Evolutionary conservation across 35 echinoderm and acorn worm genomes (phyloP), one percentile per base, ranked within the genome.

Genomic region (Diadema setosum): DNA sequence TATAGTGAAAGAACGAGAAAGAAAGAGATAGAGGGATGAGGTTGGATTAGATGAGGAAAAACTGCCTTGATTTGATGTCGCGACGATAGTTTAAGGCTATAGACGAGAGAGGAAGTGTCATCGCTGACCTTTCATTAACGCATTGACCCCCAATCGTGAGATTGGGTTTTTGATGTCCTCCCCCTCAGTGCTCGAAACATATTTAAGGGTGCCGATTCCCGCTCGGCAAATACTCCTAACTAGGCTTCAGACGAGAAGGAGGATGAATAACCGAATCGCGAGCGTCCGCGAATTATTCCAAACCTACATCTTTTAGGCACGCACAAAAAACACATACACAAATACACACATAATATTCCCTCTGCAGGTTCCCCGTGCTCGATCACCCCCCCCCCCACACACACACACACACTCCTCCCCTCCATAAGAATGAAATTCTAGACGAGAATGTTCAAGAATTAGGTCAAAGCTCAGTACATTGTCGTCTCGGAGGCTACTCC

Each of bases 381-480:
- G n/a, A n/a, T n/a, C n/a, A n/a, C n/a, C n/a, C n/a, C n/a, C n/a
- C n/a, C n/a, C n/a, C n/a, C n/a, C n/a, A n/a, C n/a, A n/a, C n/a
- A n/a, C n/a, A n/a, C n/a, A n/a, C n/a, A n/a, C 63, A 67, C 37
- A 7, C 25, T n/a, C 30, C 63, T 67, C 21, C 30, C 37, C 63
- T 29, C 63, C 14, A 67, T 67, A 29, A 14, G 63, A 67, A 67
- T 67, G 63, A 67, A 67, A 67, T 67, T 8, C 63, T 26, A 67
- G 63, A 67, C 63, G 63, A 67, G 37, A 67, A 67, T 67, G 63
- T 67, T 67, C 63, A 4, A 67, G 37, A 67, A 67, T 67, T 67
- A 67, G 63, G 63, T 67, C 63, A 67, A 34, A 67, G 4, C 5
- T 8, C 30, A 33, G 63, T 67, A 26, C 37, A 26, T 33, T 14